These are phyloP conservation scores for Zygaena filipendulae DNA, from an alignment of 2,888 invertebrate genomes.

Conservation along the genomic window DNA sequence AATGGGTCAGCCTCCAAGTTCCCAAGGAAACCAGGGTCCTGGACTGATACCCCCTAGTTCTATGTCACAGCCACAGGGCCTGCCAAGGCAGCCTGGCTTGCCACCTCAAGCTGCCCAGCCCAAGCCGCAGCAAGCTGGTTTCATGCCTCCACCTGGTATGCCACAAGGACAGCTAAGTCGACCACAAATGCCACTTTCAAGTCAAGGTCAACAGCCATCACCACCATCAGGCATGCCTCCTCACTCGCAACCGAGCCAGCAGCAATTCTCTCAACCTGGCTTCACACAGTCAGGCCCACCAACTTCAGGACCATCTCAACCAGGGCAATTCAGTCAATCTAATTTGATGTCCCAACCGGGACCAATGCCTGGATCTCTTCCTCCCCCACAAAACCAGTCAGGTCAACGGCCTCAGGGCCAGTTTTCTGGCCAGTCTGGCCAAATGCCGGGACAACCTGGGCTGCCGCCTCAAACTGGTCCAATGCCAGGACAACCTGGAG, in stretches of 20 bases:
- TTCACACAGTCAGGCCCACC: conserved; percentile 9
- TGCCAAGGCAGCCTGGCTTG: conserved; percentile 18
- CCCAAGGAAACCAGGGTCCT: conserved; percentile 13
- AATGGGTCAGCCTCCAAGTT: conserved; percentile 17
- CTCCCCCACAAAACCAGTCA: conserved; percentile 24
- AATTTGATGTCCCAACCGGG: conserved; percentile 3
- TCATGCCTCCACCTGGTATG: conserved; percentile 17
- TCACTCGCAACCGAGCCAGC: conserved; percentile 11
- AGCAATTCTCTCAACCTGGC: neutral
- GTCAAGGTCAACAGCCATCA: conserved; percentile 14
- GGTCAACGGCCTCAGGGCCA: no score
- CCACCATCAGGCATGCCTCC: conserved; percentile 19
- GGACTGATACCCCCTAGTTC: conserved; percentile 24
- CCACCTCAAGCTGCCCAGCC: conserved; percentile 15
- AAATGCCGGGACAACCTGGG: conserved; percentile 11
- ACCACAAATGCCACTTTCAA: conserved; percentile 6
- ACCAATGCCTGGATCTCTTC: conserved; percentile 17
- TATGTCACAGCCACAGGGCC: conserved; percentile 22
- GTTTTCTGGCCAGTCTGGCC: conserved; percentile 6
- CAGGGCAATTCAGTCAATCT: conserved; percentile 2
- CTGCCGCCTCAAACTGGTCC: conserved; percentile 13
- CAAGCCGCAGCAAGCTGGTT: conserved; percentile 15
- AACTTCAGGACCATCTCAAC: conserved; percentile 1
- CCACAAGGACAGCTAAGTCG: conserved; percentile 12
- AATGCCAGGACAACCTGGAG: conserved; percentile 13